These are phyloP conservation scores for cat (Felis catus) DNA, from an alignment of 2,113 vertebrate genomes.

Conservation along the genomic window F.catus_Fca126_mat1.0 CM031411.1:17253001-17253500, in stretches of 20 bases:
- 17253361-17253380: constrained; percentile 37
- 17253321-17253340: constrained; percentile 8
- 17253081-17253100: background rate
- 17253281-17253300: constrained; percentile 36
- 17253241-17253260: constrained; percentile 9
- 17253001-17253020: background rate
- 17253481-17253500: background rate
- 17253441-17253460: background rate
- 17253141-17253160: background rate
- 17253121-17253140: constrained; percentile 28
- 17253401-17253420: constrained; percentile 23
- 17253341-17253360: constrained; percentile 50
- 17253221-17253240: background rate
- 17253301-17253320: constrained; percentile 28
- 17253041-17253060: background rate
- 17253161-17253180: background rate
- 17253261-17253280: background rate
- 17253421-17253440: background rate
- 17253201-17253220: background rate
- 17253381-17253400: constrained; percentile 13
- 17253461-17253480: background rate
- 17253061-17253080: background rate
- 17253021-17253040: background rate
- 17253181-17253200: background rate
- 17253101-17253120: background rate